Evolutionary conservation across 2,888 invertebrate genomes (phyloP), one percentile per base, ranked within the genome.

Genomic region (Coelogynopora nodosa): DNA sequence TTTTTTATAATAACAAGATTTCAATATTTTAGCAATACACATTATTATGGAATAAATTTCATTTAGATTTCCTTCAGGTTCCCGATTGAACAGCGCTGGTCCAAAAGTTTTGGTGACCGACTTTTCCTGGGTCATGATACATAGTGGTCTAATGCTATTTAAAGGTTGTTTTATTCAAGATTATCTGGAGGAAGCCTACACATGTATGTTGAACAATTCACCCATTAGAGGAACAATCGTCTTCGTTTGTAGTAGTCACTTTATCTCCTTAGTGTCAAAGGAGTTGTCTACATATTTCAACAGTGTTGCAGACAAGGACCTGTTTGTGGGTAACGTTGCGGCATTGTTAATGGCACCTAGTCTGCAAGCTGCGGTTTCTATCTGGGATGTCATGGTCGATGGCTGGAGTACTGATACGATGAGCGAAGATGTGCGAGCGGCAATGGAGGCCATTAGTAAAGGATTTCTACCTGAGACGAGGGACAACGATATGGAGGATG

Each of bases 361-460:
- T 74, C 23, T 74, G 27, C 2, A 74, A n/a, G 18, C 74, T 23
- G 74, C 74, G 23, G 74, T 74, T 10, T 10, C 74, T 23, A 74
- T 74, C 74, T 74, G 74, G 74, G 23, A 74, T 26, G 5, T 2
- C 23, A 74, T 74, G 74, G 74, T 74, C 74, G 74, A 74, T 74
- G 18, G 74, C 23, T 74, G 23, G 74, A 74, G 74, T 26, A 23
- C 2, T 2, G 5, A 10, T 26, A 13, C 74, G 5, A 74, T 74
- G 74, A n/a, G 18, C 27, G 2, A 10, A n/a, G 74, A 2, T 74
- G 23, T 26, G 5, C 5, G 74, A 74, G 74, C 74, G 74, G 5
- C 74, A n/a, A n/a, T 74, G 74, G 74, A 74, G 23, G 74, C 5
- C 10, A 74, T 74, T 23, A 23, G 74, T 2, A 13, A 26, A 74